Evolutionary conservation across 2,888 invertebrate genomes (phyloP).

Genomic region (Nemoura dubitans): DNA sequence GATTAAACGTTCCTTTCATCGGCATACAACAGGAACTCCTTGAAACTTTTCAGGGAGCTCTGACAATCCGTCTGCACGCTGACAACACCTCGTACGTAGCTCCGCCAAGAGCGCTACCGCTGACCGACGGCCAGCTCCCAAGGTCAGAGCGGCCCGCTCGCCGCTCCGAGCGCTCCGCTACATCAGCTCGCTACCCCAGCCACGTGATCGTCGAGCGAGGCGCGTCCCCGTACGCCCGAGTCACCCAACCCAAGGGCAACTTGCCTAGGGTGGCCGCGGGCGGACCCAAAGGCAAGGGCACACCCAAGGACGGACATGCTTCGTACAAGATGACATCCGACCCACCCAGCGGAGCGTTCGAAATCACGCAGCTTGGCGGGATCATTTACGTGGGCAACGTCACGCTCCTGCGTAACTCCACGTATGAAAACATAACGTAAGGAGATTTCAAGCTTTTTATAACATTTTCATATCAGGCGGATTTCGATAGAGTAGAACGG

Average conservation of each 20-base stretch:
- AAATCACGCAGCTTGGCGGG: conserved; percentile 65
- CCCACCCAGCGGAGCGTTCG: conserved; percentile 58
- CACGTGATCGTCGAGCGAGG: conserved; percentile 60
- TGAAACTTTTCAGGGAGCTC: not conserved
- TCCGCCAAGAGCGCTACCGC: conserved; percentile 27
- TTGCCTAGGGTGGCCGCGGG: conserved; percentile 45
- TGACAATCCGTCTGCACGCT: conserved; percentile 34
- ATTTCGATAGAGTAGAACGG: not conserved
- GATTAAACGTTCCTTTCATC: not conserved
- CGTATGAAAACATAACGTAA: conserved; percentile 59
- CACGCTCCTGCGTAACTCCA: conserved; percentile 56
- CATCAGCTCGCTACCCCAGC: conserved; percentile 54
- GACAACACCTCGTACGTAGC: conserved; percentile 16
- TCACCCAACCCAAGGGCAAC: conserved; percentile 54
- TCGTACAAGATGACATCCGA: conserved; percentile 52
- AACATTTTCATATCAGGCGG: conserved; percentile 41
- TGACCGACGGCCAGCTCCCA: not conserved
- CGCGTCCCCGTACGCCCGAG: conserved; percentile 59
- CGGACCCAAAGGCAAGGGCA: not conserved
- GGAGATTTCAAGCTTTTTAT: conserved; percentile 41
- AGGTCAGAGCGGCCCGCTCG: not conserved
- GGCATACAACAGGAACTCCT: not conserved
- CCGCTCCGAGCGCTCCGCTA: not conserved
- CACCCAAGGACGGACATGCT: conserved; percentile 50
- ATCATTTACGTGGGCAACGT: conserved; percentile 67